A percentile compares a stretch with the other conserved stretches of the same genome.
Conservation (phyloP, 92 coral and sea anemone genomes). For the Palythoa heliodiscus region DNA sequence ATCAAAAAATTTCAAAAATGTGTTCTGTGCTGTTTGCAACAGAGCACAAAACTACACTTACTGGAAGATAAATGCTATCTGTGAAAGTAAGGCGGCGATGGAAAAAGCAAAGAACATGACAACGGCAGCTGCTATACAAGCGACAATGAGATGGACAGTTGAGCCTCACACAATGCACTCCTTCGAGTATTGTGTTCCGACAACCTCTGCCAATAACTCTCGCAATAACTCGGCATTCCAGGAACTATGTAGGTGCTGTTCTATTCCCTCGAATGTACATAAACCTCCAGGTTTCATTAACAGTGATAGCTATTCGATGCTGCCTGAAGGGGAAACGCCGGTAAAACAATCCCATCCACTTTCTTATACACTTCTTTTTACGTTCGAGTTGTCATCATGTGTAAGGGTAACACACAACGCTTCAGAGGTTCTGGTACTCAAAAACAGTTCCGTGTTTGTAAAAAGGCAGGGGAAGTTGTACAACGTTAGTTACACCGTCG, state of each 20-base stretch:
- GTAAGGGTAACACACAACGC: no score
- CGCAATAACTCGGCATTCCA: neutral
- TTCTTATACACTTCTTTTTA: neutral
- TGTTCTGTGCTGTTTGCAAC: constrained; percentile 7
- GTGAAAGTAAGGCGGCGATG: no score
- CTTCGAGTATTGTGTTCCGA: neutral
- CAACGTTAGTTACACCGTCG: neutral
- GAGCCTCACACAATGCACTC: neutral
- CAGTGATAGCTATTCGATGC: no score
- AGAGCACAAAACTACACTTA: neutral
- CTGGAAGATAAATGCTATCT: neutral
- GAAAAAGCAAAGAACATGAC: neutral
- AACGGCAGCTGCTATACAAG: neutral
- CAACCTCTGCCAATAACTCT: neutral
- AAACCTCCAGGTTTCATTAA: no score
- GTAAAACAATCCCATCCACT: no score
- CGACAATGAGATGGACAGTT: neutral
- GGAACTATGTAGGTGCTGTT: neutral
- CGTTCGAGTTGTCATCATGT: no score
- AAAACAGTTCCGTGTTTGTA: no score
- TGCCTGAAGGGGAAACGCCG: neutral
- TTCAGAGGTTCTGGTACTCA: no score
- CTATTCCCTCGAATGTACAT: no score
- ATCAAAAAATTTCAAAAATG: neutral
- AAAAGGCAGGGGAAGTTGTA: neutral